Percentiles rank a stretch among this genome's conserved stretches.
These are phyloP conservation scores for Sebastes fasciatus DNA, from an alignment of 2,113 vertebrate genomes.

Conservation along the genomic window DNA sequence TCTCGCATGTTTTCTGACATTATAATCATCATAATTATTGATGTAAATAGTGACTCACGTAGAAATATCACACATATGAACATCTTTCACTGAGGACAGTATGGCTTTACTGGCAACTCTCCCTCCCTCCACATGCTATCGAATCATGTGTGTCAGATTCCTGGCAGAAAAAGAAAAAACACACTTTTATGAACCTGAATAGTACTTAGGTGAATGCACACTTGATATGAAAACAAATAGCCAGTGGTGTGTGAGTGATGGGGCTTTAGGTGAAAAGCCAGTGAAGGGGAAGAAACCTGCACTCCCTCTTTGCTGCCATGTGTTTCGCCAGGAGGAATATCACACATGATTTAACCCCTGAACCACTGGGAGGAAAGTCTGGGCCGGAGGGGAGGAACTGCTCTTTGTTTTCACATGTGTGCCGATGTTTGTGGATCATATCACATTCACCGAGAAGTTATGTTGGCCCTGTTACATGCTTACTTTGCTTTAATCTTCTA, in stretches of 20 bases:
- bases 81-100: not conserved
- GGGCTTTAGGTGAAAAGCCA: conserved; percentile 33
- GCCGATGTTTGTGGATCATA: conserved; percentile 14
- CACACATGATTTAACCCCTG: conserved; percentile 59
- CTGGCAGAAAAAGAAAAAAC: not conserved
- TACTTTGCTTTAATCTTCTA: conserved; percentile 34
- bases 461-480: not conserved
- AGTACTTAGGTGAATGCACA: conserved; percentile 12
- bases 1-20: not conserved
- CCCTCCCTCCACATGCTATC: not conserved
- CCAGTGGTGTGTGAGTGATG: conserved; percentile 15
- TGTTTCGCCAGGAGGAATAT: conserved; percentile 56
- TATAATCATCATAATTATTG: not conserved
- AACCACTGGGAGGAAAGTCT: conserved; percentile 21
- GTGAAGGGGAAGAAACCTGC: conserved; percentile 17
- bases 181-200: not conserved
- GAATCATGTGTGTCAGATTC: not conserved
- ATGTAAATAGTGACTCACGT: conserved; percentile 3
- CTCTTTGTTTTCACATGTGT: not conserved
- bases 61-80: not conserved
- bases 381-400: conserved; percentile 1
- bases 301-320: conserved; percentile 24
- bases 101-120: not conserved
- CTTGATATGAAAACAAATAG: conserved; percentile 15
- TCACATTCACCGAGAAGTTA: conserved; percentile 38